These are phyloP conservation scores for Lycodopsis pacificus DNA, from an alignment of 2,797 vertebrate genomes.

Conservation along the genomic window DNA sequence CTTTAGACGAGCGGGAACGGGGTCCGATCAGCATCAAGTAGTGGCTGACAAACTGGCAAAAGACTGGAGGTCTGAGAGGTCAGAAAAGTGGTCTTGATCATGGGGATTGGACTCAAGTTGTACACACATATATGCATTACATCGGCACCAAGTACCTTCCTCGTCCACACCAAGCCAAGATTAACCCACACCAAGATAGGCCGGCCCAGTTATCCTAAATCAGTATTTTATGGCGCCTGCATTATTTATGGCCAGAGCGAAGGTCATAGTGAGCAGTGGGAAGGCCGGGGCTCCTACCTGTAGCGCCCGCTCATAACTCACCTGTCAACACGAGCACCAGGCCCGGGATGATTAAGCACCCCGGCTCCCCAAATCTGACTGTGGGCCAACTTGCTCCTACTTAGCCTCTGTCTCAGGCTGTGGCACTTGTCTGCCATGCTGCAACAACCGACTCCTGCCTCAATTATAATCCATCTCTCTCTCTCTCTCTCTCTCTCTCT, in stretches of 20 bases:
- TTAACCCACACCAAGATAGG: constrained; percentile 35
- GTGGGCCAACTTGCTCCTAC: constrained; percentile 69
- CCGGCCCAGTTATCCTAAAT: constrained; percentile 70
- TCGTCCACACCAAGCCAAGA: constrained; percentile 16
- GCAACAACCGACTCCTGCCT: constrained; percentile 63
- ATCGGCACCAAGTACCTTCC: constrained; percentile 1
- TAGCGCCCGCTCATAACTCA: constrained; percentile 79
- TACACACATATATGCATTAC: neutral
- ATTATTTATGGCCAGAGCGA: constrained; percentile 79
- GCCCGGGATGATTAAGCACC: constrained; percentile 76
- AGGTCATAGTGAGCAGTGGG: constrained; percentile 75
- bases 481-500: neutral
- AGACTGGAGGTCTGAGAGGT: neutral
- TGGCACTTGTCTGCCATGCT: constrained; percentile 53
- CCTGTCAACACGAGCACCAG: constrained; percentile 67
- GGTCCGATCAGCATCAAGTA: constrained; percentile 8
- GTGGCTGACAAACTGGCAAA: constrained; percentile 3
- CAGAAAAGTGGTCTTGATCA: constrained; percentile 1
- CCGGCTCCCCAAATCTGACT: constrained; percentile 67
- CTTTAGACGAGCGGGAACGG: constrained; percentile 30
- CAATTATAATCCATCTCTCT: constrained; percentile 56
- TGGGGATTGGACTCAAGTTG: neutral
- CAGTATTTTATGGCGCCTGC: constrained; percentile 69
- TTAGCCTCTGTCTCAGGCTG: constrained; percentile 73
- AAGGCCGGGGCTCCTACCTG: constrained; percentile 72